Conservation (phyloP, 2,797 vertebrate species). For the Uromys caudimaculatus region DNA sequence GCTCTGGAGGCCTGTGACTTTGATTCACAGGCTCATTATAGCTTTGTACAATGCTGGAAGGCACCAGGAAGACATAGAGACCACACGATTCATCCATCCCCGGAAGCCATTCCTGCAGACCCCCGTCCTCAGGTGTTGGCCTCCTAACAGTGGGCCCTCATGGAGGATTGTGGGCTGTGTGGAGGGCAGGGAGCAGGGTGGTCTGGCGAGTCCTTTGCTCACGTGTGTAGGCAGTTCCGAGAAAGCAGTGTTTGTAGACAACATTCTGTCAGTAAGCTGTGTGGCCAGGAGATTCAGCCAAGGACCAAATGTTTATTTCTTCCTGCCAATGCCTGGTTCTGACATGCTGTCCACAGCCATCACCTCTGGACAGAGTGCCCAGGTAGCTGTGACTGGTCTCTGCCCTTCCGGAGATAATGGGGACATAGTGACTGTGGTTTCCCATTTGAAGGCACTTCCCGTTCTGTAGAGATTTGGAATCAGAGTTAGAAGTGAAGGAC, state of each 20-base stretch:
- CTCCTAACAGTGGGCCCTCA: background rate
- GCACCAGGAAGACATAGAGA: background rate
- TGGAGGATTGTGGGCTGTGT: background rate
- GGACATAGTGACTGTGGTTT: background rate
- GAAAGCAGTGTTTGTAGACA: background rate
- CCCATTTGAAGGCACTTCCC: background rate
- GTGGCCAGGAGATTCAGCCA: background rate
- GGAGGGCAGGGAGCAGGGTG: too few species aligned
- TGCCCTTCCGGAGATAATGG: background rate
- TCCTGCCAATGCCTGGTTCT: too few species aligned
- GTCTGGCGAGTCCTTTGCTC: background rate
- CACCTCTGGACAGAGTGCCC: background rate
- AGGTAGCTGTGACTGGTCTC: fast-evolving
- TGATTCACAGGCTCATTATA: background rate
- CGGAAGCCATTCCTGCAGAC: background rate
- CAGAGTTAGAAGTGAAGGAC: background rate
- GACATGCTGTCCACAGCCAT: background rate
- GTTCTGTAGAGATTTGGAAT: slow-evolving; percentile 11
- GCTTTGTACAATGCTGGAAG: background rate
- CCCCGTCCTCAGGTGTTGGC: too few species aligned
- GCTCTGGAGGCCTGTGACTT: background rate
- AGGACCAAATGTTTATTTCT: background rate
- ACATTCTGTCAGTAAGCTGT: background rate
- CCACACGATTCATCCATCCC: background rate
- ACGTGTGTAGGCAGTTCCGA: background rate